Evolutionary conservation across 2,113 vertebrate species (phyloP).

Genomic region (Mandrillus leucophaeus): DNA sequence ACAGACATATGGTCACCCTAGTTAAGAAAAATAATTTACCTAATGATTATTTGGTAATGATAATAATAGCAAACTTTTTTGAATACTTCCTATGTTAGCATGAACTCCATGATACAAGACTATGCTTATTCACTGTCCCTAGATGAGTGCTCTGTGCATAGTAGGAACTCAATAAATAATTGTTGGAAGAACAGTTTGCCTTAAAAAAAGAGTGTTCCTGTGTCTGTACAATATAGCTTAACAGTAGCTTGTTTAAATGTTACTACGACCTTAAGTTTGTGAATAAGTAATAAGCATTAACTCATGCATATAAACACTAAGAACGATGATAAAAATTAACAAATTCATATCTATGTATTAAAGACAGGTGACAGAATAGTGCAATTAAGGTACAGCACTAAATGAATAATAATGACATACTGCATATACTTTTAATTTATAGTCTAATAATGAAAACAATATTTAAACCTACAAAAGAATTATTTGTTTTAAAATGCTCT

Average conservation of each 20-base stretch:
- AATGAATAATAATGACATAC: background rate
- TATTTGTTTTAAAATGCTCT: constrained; percentile 1
- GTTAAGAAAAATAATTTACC: background rate
- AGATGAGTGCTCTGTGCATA: background rate
- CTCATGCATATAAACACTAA: background rate
- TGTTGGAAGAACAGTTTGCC: background rate
- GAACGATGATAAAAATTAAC: background rate
- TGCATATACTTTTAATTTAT: background rate
- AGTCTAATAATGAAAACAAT: constrained; percentile 1
- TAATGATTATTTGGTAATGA: background rate
- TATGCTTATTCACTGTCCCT: background rate
- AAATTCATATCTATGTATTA: background rate
- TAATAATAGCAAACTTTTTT: background rate
- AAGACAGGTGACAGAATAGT: background rate
- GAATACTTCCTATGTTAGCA: background rate
- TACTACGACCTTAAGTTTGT: background rate
- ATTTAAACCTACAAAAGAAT: background rate
- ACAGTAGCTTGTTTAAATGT: background rate
- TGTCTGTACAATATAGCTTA: background rate
- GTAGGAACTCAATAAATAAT: background rate
- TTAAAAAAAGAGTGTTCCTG: background rate
- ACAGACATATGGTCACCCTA: background rate
- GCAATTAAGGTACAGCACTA: background rate
- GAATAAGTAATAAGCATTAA: constrained; percentile 1
- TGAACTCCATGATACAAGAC: background rate